phyloP scores from a whole-genome alignment of 1,140 invertebrate genomes.

The Stegodyphus dumicola region DNA sequence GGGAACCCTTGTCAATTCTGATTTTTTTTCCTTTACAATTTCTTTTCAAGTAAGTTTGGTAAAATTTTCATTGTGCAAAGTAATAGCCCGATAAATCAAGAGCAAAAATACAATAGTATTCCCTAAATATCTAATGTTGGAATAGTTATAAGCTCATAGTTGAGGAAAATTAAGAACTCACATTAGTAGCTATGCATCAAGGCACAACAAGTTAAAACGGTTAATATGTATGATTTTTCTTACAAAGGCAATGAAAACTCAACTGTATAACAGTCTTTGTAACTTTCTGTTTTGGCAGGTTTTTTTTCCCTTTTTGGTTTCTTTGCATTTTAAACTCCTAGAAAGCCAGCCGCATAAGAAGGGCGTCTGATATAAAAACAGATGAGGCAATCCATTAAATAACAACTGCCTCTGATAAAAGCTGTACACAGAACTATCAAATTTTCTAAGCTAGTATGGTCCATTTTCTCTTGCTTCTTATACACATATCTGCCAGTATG shows the following conservation, averaged over 20 bases:
- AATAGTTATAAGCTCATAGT: slow-evolving; percentile 49
- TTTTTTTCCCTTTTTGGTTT: slow-evolving; percentile 4
- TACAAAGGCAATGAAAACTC: slow-evolving; percentile 11
- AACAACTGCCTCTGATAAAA: slow-evolving; percentile 39
- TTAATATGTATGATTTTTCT: slow-evolving; percentile 11
- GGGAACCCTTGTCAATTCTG: too few relatives aligned
- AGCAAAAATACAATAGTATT: slow-evolving; percentile 20
- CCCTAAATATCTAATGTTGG: slow-evolving; percentile 26
- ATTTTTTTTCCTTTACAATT: too few relatives aligned
- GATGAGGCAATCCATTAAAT: slow-evolving; percentile 1
- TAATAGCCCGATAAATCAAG: slow-evolving; percentile 5
- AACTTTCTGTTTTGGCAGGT: slow-evolving; percentile 44
- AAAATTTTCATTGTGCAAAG: not conserved
- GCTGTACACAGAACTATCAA: slow-evolving; percentile 60
- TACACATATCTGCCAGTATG: slow-evolving; percentile 22
- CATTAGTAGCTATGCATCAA: slow-evolving; percentile 54
- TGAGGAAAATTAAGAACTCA: slow-evolving; percentile 38
- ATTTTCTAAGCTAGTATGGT: slow-evolving; percentile 43
- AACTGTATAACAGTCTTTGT: slow-evolving; percentile 17
- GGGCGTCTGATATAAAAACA: slow-evolving; percentile 40
- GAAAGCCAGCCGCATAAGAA: slow-evolving; percentile 30
- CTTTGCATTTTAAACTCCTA: slow-evolving; percentile 26
- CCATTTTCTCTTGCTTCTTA: slow-evolving; percentile 15
- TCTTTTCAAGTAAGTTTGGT: not conserved
- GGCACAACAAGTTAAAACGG: slow-evolving; percentile 57